A percentile compares a stretch with the other conserved stretches of the same genome.
Evolutionary conservation across 2,113 vertebrate species (phyloP).

Genomic region (Chaetura pelagica): DNA sequence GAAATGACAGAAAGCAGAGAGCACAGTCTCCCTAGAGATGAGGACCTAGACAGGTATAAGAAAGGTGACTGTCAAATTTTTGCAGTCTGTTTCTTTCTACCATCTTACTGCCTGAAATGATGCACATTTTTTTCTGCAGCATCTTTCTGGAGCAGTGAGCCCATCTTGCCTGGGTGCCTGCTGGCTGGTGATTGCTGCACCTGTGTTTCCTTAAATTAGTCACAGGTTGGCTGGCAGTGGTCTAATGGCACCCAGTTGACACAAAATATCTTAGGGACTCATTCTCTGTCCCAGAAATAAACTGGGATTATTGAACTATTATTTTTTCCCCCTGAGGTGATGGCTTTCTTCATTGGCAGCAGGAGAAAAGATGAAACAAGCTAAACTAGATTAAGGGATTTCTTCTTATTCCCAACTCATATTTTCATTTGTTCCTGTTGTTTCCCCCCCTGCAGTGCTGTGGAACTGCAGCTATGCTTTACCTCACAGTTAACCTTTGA

Average conservation of each 20-base stretch:
- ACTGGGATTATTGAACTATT: slow-evolving; percentile 40
- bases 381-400: slow-evolving; percentile 64
- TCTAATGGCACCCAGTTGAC: slow-evolving; percentile 20
- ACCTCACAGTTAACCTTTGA: slow-evolving; percentile 19
- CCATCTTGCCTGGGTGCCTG: neutral
- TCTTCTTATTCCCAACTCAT: slow-evolving; percentile 46
- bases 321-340: neutral
- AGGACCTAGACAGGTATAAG: neutral
- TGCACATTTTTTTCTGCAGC: neutral
- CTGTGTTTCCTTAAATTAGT: neutral
- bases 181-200: neutral
- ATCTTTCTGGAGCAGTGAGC: neutral
- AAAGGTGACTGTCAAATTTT: neutral
- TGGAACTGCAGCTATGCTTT: slow-evolving; percentile 6
- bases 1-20: neutral
- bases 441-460: neutral
- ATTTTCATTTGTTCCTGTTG: slow-evolving; percentile 33
- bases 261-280: slow-evolving; percentile 6
- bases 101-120: neutral
- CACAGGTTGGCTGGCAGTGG: neutral
- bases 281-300: slow-evolving; percentile 22
- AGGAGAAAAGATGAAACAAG: slow-evolving; percentile 29
- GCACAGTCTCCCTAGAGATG: neutral
- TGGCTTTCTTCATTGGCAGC: slow-evolving; percentile 3
- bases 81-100: neutral